A percentile compares a stretch with the other conserved stretches of the same genome.
phyloP scores from a whole-genome alignment of 2,888 invertebrate species.

The Pandemis cinnamomeana region DNA sequence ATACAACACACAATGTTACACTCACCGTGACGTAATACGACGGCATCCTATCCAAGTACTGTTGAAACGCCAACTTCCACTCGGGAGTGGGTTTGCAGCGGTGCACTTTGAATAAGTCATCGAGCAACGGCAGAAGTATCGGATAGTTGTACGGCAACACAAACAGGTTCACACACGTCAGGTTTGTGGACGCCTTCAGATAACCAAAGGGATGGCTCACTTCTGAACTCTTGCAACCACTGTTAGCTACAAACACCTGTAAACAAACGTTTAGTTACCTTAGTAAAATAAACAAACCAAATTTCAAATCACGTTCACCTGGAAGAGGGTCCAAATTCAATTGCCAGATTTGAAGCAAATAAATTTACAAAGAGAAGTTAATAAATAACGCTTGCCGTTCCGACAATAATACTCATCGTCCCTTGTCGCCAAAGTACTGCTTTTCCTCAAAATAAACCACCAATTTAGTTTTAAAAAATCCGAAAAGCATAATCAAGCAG shows the following conservation, averaged over 20 bases:
- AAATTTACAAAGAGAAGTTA: too few species aligned
- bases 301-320: too few species aligned
- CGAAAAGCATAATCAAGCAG: too few species aligned
- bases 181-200: slow-evolving; percentile 96
- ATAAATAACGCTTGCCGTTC: too few species aligned
- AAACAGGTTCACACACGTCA: slow-evolving; percentile 97
- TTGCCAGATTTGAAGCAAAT: too few species aligned
- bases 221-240: slow-evolving; percentile 92
- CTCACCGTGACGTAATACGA: slow-evolving; percentile 94
- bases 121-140: slow-evolving; percentile 94
- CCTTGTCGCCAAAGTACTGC: too few species aligned
- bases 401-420: too few species aligned
- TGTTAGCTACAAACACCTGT: slow-evolving; percentile 94
- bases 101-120: slow-evolving; percentile 97
- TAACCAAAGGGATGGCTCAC: slow-evolving; percentile 98
- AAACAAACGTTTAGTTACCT: background rate
- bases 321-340: too few species aligned
- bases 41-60: slow-evolving; percentile 98
- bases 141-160: slow-evolving; percentile 99
- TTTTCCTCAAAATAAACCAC: background rate
- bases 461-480: too few species aligned
- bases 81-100: slow-evolving; percentile 96
- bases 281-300: too few species aligned
- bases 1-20: background rate
- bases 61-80: slow-evolving; percentile 96